Evolutionary conservation across 2,113 vertebrate genomes (phyloP).

Genomic region (Dasypus novemcinctus): DNA sequence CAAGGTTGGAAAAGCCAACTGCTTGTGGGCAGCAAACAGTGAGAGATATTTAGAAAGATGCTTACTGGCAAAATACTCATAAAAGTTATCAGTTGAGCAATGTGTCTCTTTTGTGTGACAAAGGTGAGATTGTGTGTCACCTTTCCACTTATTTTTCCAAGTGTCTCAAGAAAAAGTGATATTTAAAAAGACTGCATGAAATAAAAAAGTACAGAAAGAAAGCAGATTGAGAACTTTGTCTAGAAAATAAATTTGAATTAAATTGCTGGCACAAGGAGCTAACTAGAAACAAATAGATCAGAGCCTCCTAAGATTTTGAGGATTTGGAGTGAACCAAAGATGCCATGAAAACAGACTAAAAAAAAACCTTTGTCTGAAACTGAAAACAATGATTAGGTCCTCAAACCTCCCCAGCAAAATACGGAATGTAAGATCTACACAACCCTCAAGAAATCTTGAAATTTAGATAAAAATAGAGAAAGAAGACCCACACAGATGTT

Average conservation of each 20-base stretch:
- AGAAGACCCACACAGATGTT: background rate
- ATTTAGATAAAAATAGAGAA: background rate
- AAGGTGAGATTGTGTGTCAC: background rate
- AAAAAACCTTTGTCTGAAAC: background rate
- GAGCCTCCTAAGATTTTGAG: background rate
- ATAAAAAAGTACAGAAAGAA: background rate
- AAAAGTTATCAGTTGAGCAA: background rate
- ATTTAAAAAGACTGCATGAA: background rate
- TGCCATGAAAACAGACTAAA: background rate
- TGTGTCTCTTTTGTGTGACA: background rate
- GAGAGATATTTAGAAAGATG: background rate
- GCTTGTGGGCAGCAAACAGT: background rate
- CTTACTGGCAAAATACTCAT: background rate
- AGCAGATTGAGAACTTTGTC: background rate
- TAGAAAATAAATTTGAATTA: background rate
- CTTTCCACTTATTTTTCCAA: background rate
- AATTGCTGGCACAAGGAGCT: background rate
- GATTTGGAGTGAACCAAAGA: background rate
- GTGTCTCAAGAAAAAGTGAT: background rate
- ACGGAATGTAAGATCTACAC: background rate
- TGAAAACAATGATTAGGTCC: background rate
- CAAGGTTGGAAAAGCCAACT: background rate
- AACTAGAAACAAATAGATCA: background rate
- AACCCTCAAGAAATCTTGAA: background rate
- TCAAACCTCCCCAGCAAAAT: background rate